A percentile compares a stretch with the other conserved stretches of the same genome.
These are phyloP conservation scores for Lasioglossum leucozonium DNA, from an alignment of 2,888 invertebrate species.

Conservation along the genomic window DNA sequence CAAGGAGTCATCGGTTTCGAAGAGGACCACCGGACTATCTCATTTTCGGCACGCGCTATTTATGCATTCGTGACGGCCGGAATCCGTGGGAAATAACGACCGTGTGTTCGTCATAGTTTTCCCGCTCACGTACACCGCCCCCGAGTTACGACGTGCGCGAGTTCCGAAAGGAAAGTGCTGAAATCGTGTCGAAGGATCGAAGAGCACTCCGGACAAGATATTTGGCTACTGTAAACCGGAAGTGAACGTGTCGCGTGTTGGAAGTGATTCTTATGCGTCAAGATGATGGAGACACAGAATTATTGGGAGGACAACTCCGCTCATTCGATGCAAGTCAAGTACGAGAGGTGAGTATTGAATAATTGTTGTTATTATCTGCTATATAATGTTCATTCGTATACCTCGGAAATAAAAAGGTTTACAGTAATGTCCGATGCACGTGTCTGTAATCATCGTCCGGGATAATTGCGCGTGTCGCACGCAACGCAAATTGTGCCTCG, in stretches of 20 bases:
- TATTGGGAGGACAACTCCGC: constrained; percentile 86
- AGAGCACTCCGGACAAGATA: background rate
- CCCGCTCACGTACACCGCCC: constrained; percentile 3
- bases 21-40: constrained; percentile 24
- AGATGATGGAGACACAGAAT: constrained; percentile 85
- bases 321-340: constrained; percentile 86
- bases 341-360: constrained; percentile 85
- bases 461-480: constrained; percentile 6
- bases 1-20: constrained; percentile 49
- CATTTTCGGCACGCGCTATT: background rate
- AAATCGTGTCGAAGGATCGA: background rate
- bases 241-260: constrained; percentile 57
- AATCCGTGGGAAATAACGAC: constrained; percentile 1
- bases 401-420: background rate
- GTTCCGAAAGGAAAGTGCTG: constrained; percentile 12
- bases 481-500: constrained; percentile 7
- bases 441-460: background rate
- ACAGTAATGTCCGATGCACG: background rate
- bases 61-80: constrained; percentile 16
- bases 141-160: constrained; percentile 18
- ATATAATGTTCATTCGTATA: background rate
- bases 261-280: constrained; percentile 79
- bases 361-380: background rate
- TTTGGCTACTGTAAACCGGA: constrained; percentile 30
- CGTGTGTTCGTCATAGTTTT: constrained; percentile 29